Evolutionary conservation across 2,113 vertebrate species (phyloP).

Genomic region (Globicephala melas): DNA sequence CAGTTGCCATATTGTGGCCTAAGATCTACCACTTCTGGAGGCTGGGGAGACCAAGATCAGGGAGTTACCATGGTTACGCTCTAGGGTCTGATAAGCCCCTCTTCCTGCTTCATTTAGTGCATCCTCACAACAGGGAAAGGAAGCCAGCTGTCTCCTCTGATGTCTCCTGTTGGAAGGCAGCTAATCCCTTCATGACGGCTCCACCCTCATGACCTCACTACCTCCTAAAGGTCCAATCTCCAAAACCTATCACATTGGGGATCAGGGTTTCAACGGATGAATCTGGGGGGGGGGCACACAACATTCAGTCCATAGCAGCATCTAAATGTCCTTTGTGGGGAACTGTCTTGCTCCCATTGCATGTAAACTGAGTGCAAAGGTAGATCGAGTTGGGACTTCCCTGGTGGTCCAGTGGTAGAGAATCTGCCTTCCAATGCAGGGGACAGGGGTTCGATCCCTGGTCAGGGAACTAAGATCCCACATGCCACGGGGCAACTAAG

Average conservation of each 20-base stretch:
- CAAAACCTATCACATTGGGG: not conserved
- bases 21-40: not conserved
- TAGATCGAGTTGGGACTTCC: not conserved
- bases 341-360: not conserved
- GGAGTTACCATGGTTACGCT: accelerated
- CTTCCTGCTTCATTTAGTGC: not conserved
- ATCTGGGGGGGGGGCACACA: not conserved
- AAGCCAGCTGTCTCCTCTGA: accelerated
- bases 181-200: accelerated
- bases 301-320: not conserved
- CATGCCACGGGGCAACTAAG: too few relatives aligned
- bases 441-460: too few relatives aligned
- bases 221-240: accelerated
- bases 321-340: not conserved
- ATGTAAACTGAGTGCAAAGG: too few relatives aligned
- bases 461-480: too few relatives aligned
- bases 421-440: too few relatives aligned
- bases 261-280: not conserved
- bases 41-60: not conserved
- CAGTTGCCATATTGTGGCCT: accelerated
- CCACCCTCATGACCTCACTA: accelerated
- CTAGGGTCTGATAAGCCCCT: not conserved
- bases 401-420: too few relatives aligned
- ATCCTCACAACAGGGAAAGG: not conserved
- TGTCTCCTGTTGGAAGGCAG: not conserved